These are phyloP conservation scores for Clostera curtula DNA, from an alignment of 2,888 invertebrate species.

Conservation along the genomic window DNA sequence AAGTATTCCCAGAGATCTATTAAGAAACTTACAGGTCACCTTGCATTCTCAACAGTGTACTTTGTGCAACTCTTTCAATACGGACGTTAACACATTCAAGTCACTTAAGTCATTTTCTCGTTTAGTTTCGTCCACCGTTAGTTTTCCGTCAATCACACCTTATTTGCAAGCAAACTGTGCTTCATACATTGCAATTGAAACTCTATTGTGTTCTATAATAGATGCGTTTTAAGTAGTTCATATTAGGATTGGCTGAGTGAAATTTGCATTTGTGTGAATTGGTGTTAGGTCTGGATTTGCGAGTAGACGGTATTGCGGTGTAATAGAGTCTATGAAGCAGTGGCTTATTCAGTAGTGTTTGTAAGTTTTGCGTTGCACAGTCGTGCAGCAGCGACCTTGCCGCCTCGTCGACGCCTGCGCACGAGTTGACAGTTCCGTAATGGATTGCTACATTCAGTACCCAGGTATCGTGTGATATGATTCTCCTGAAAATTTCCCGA, in stretches of 20 bases:
- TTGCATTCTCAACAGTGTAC: conserved; percentile 42
- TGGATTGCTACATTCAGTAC: conserved; percentile 51
- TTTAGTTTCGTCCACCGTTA: conserved; percentile 38
- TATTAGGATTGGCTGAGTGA: conserved; percentile 22
- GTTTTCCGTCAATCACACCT: conserved; percentile 47
- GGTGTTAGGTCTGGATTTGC: conserved; percentile 18
- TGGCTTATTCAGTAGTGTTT: conserved; percentile 20
- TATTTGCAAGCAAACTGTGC: conserved; percentile 31
- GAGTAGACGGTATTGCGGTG: conserved; percentile 29
- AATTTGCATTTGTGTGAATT: conserved; percentile 25
- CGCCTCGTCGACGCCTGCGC: conserved; percentile 52
- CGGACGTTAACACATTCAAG: conserved; percentile 20
- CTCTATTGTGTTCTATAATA: conserved; percentile 30
- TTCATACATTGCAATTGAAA: conserved; percentile 25
- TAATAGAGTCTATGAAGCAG: conserved; percentile 29
- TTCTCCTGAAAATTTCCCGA: conserved; percentile 6
- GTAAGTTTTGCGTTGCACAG: conserved; percentile 30
- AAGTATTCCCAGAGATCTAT: conserved; percentile 28
- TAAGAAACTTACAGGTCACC: conserved; percentile 51
- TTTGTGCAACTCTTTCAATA: conserved; percentile 22
- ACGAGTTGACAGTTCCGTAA: conserved; percentile 51
- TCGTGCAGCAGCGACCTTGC: conserved; percentile 60
- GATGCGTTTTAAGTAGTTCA: conserved; percentile 23
- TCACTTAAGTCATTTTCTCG: conserved; percentile 34
- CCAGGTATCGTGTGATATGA: conserved; percentile 39